Percentiles rank a stretch among this genome's conserved stretches.
Conservation (phyloP, 2,113 vertebrate genomes). For the Cephalopterus ornatus region DNA sequence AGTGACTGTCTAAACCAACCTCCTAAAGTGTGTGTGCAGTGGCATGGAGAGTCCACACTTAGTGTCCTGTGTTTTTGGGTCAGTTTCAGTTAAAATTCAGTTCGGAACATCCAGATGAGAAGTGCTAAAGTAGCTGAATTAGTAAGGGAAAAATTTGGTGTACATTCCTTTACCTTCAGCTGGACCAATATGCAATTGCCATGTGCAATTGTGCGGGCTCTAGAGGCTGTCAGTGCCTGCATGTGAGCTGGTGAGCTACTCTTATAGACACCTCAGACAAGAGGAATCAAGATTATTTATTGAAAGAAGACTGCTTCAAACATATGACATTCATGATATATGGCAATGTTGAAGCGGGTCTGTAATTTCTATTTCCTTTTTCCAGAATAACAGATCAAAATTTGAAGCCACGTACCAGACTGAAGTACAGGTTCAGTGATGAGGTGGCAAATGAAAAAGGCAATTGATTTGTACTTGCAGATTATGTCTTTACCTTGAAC, state of each 20-base stretch:
- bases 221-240: background rate
- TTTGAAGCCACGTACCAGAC: background rate
- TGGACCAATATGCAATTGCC: background rate
- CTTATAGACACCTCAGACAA: background rate
- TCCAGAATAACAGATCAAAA: background rate
- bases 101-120: background rate
- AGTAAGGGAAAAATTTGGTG: background rate
- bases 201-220: background rate
- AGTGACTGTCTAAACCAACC: background rate
- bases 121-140: background rate
- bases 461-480: background rate
- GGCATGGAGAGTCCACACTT: background rate
- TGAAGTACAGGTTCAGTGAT: background rate
- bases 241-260: background rate
- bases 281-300: background rate
- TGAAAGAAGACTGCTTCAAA: background rate
- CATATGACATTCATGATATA: background rate
- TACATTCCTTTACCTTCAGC: background rate
- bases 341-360: background rate
- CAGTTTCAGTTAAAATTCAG: background rate
- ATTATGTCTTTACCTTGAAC: conserved; percentile 24
- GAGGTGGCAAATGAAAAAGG: background rate
- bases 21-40: background rate
- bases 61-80: background rate
- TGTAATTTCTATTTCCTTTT: background rate